Percentiles rank a stretch among this genome's conserved stretches.
These are phyloP conservation scores for Paratrypauchen microcephalus DNA, from an alignment of 2,797 vertebrate species.

Conservation along the genomic window DNA sequence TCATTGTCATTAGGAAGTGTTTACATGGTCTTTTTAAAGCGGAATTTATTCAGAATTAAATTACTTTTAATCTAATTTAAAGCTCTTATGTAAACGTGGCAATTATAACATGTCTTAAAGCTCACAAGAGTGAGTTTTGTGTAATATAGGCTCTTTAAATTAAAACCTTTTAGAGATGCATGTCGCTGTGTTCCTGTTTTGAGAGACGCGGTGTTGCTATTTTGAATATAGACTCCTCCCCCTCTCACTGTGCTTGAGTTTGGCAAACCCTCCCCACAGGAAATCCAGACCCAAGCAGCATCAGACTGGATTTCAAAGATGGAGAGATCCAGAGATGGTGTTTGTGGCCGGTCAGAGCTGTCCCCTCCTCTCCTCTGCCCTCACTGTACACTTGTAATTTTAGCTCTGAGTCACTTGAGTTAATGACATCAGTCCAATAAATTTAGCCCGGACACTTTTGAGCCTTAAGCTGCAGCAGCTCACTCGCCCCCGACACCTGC, in stretches of 20 bases:
- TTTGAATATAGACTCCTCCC: not conserved
- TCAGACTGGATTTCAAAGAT: not conserved
- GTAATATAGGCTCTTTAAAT: not conserved
- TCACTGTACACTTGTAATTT: conserved; percentile 4
- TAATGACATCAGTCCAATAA: conserved; percentile 1
- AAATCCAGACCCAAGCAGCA: not conserved
- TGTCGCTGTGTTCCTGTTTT: not conserved
- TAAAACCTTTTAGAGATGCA: not conserved
- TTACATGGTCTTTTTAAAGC: no score
- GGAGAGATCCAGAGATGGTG: not conserved
- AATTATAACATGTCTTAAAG: no score
- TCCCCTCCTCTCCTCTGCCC: not conserved
- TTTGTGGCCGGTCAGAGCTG: not conserved
- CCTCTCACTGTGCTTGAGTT: not conserved
- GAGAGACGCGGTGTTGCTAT: not conserved
- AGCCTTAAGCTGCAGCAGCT: conserved; percentile 1
- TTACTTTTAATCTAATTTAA: no score
- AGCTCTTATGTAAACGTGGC: no score
- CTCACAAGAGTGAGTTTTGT: no score
- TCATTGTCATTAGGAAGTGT: no score
- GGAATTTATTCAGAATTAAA: no score
- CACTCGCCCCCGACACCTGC: not conserved
- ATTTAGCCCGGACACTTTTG: not conserved
- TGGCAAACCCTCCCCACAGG: not conserved
- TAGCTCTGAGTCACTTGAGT: conserved; percentile 6